phyloP scores from a whole-genome alignment of 1,140 invertebrate genomes.

The Oppia nitens region DNA sequence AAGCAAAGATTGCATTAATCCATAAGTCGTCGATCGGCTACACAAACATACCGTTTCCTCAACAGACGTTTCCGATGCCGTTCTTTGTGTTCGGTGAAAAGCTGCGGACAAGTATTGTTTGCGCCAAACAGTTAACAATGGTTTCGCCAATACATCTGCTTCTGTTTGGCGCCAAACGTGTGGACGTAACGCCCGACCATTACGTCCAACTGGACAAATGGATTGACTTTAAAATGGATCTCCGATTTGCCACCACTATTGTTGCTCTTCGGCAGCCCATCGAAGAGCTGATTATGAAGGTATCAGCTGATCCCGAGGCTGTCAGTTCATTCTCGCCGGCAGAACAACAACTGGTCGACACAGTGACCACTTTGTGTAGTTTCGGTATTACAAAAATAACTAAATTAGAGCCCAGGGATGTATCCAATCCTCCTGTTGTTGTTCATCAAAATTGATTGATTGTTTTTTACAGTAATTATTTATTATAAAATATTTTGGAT shows the following conservation, averaged over 20 bases:
- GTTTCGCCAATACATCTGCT: conserved; percentile 81
- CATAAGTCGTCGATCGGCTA: conserved; percentile 96
- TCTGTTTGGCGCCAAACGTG: conserved; percentile 73
- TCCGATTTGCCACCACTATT: conserved; percentile 54
- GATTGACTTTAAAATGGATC: conserved; percentile 72
- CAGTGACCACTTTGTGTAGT: neutral
- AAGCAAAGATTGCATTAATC: conserved; percentile 79
- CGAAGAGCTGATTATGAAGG: conserved; percentile 61
- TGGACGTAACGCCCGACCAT: conserved; percentile 39
- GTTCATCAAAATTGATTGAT: no score
- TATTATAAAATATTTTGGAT: no score
- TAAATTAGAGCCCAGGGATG: neutral
- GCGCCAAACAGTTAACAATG: conserved; percentile 94
- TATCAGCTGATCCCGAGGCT: conserved; percentile 53
- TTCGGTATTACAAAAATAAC: neutral
- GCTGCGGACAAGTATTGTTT: conserved; percentile 75
- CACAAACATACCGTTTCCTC: conserved; percentile 43
- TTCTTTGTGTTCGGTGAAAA: conserved; percentile 98
- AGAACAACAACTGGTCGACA: neutral
- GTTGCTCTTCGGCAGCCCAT: conserved; percentile 68
- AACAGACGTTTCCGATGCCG: conserved; percentile 67
- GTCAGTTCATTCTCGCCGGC: neutral
- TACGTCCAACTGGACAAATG: conserved; percentile 68
- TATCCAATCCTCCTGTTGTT: no score
- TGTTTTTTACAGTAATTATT: no score